A percentile compares a stretch with the other conserved stretches of the same genome.
Conservation (phyloP, 2,888 invertebrate species). For the Polyommatus iphigenia region DNA sequence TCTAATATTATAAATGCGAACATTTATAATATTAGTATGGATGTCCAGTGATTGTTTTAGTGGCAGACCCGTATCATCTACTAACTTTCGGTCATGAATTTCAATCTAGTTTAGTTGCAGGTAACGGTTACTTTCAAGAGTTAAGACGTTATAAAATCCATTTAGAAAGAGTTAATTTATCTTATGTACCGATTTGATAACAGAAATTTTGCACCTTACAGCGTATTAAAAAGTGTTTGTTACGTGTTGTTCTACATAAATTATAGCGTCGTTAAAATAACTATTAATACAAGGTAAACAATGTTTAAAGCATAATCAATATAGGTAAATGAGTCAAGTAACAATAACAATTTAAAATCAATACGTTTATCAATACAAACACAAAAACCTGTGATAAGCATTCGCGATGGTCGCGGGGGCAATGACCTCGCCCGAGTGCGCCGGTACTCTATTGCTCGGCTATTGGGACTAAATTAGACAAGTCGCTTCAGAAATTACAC, state of each 20-base stretch:
- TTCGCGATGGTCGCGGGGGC: conserved; percentile 25
- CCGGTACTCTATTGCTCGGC: not conserved
- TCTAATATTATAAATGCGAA: no score
- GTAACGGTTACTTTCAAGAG: no score
- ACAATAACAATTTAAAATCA: conserved; percentile 11
- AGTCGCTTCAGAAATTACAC: not conserved
- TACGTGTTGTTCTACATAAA: not conserved
- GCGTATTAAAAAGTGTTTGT: no score
- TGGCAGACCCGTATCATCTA: no score
- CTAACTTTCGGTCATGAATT: no score
- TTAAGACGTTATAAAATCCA: no score
- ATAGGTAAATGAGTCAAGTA: not conserved
- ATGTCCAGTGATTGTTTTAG: no score
- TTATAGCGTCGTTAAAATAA: not conserved
- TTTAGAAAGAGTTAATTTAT: no score
- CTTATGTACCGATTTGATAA: no score
- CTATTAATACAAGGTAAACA: not conserved
- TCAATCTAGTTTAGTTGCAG: no score
- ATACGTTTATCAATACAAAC: conserved; percentile 6
- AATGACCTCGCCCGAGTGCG: not conserved
- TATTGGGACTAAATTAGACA: conserved; percentile 24
- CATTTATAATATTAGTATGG: no score
- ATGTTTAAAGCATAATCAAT: not conserved
- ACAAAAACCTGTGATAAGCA: not conserved
- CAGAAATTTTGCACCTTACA: no score